Evolutionary conservation across 2,113 vertebrate species (phyloP), one percentile per base, ranked within the genome.

Genomic region (Turnix velox): DNA sequence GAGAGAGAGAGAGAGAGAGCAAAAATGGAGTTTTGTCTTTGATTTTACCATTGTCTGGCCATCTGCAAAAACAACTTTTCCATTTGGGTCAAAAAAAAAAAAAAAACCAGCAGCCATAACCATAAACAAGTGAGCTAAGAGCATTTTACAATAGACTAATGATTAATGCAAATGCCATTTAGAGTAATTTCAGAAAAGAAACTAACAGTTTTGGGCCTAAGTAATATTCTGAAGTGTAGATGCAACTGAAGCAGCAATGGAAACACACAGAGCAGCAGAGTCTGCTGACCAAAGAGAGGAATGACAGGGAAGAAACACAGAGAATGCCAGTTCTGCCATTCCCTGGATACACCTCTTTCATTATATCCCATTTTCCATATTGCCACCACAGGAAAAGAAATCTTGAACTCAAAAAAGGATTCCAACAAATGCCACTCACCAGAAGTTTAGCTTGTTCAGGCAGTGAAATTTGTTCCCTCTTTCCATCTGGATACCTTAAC

Each of bases 401-500:
- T 33, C 82, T 37, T 52, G 17, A 61, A 16, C 25, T 92, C 87
- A 51, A 45, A 27, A 18, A 74, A 83, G 33, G 33, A 39, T 57
- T 81, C 55, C 6, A 4, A 37, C 77, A 18, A 90, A 75, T 58
- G 71, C 75, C 85, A 98, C 98, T 98, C 93, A 99, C 99, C 98
- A 99, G 97, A 75, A 99, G 98, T 92, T 99, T 99, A 92, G 98
- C 98, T 97, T 99, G 99, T 83, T 99, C 98, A 25, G 99, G 99
- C 96, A 99, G 96, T 85, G 99, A 98, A 93, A 99, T 98, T 96
- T 99, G 99, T 97, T 99, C 99, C 97, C 98, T 99, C 96, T 99
- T 99, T 68, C 99, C 99, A 97, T 99, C 99, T 88, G 99, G 99
- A 97, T 99, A 99, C 91, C 99, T 98, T 62, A 99, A 98, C 99